Evolutionary conservation across 2,797 vertebrate genomes (phyloP).

Genomic region (Apogon hyalosoma): DNA sequence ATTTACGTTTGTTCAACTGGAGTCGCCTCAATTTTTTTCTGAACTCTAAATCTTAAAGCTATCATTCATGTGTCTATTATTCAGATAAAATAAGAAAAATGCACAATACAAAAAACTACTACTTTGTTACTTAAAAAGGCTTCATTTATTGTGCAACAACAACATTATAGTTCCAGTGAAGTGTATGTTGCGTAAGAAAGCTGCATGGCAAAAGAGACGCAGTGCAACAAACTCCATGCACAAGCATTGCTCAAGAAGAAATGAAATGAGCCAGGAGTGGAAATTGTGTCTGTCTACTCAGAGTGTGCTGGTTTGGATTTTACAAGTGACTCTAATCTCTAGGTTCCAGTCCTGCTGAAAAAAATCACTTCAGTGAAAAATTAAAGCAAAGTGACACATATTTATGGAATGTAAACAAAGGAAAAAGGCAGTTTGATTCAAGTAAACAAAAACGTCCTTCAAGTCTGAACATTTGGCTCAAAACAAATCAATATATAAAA

Average conservation of each 20-base stretch:
- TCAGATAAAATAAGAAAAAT: too few relatives aligned
- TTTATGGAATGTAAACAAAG: constrained; percentile 33
- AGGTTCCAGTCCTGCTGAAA: constrained; percentile 12
- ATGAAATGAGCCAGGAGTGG: constrained; percentile 2
- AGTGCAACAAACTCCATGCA: constrained; percentile 66
- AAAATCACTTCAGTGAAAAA: not conserved
- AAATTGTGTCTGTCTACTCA: constrained; percentile 20
- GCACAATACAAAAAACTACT: not conserved
- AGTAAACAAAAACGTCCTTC: constrained; percentile 61
- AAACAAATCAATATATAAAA: constrained; percentile 24
- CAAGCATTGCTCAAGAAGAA: constrained; percentile 28
- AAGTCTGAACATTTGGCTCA: constrained; percentile 52
- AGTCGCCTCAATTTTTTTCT: too few relatives aligned
- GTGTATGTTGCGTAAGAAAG: constrained; percentile 44
- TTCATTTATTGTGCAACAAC: constrained; percentile 76
- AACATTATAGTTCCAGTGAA: constrained; percentile 64
- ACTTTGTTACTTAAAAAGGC: constrained; percentile 41
- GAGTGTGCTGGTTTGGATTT: constrained; percentile 66
- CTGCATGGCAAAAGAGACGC: constrained; percentile 54
- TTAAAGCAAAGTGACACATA: constrained; percentile 33
- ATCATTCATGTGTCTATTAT: too few relatives aligned
- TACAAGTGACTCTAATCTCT: constrained; percentile 37
- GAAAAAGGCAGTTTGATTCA: constrained; percentile 45
- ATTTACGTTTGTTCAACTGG: too few relatives aligned
- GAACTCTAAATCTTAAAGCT: too few relatives aligned